Evolutionary conservation across 1,140 invertebrate genomes (phyloP), one percentile per base, ranked within the genome.

Genomic region (Drosophila sp.): DNA sequence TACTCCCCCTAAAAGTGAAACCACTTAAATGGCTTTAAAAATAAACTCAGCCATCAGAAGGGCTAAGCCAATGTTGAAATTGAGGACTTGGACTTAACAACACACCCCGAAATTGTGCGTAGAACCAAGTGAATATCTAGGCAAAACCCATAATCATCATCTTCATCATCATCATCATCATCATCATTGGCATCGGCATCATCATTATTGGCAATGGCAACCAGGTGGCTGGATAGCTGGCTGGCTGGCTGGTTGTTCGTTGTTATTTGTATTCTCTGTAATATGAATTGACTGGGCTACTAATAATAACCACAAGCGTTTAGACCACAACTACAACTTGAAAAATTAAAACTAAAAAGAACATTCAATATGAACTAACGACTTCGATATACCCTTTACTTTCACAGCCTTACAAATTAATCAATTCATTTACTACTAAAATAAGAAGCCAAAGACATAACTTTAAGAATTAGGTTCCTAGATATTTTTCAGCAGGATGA

Each of bases 21-120:
- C 72, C 83, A 87, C 83, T 86, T 89, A 87, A 86, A 83, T 69
- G 76, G 70, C 79, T 82, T 89, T 87, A 86, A 86, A 86, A 86
- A 86, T 86, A 86, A 80, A 80, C 76, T 61, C 62, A 27, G 23
- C 23, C 7, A 38, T 38, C 8, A 50, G 44, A 27, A 66, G 3
- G 41, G 55, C 44, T 56, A 41, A 27, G 6, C 17, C 58, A 17
- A 29, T 40, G 4, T 33, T 83, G 64, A 86, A 83, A 87, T 87
- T 76, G 83, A 83, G 65, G 83, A 76, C 83, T 87, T 87, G 87
- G 76, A 87, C 83, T 83, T 87, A 89, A 70, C 67, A 80, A 81
- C 79, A 81, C 79, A 81, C 79, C 79, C 79, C 70, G 32, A 81
- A 81, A 72, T 67, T 56, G 54, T 76, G 79, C 83, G 79, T 85